These are phyloP conservation scores for Drosophila nannoptera DNA, from an alignment of 1,140 invertebrate species.

Conservation along the genomic window DNA sequence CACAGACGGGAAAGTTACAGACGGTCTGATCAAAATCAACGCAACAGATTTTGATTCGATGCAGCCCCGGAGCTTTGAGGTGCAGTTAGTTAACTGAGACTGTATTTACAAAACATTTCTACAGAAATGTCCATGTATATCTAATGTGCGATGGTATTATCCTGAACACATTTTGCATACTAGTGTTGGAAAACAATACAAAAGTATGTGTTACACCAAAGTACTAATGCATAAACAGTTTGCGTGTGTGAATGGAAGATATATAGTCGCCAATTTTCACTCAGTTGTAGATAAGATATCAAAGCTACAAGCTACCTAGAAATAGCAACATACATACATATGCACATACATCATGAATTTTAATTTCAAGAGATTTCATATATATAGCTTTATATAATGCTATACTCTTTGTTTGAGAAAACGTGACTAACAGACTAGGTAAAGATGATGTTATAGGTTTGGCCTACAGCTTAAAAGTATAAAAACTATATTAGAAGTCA, in stretches of 20 bases:
- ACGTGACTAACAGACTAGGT: too few species aligned
- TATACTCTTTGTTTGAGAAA: too few species aligned
- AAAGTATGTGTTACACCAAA: too few species aligned
- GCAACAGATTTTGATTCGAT: not conserved
- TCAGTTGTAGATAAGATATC: constrained; percentile 32
- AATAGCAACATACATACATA: not conserved
- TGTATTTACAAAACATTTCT: not conserved
- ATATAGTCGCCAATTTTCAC: constrained; percentile 7
- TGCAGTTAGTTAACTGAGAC: not conserved
- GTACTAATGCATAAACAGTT: not conserved
- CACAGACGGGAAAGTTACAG: constrained; percentile 41
- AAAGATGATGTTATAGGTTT: not conserved
- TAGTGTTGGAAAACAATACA: too few species aligned
- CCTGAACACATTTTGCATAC: too few species aligned
- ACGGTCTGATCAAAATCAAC: constrained; percentile 53
- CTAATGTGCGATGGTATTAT: too few species aligned
- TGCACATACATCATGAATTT: not conserved
- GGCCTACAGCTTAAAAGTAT: not conserved
- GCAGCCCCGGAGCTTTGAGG: too few species aligned
- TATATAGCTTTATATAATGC: too few species aligned
- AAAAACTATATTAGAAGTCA: constrained; percentile 61
- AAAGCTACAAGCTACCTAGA: not conserved
- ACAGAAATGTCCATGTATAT: too few species aligned
- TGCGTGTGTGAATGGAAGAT: constrained; percentile 19
- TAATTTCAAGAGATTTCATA: too few species aligned